phyloP scores from a whole-genome alignment of 1,140 invertebrate species.

The Dendroctonus valens region DNA sequence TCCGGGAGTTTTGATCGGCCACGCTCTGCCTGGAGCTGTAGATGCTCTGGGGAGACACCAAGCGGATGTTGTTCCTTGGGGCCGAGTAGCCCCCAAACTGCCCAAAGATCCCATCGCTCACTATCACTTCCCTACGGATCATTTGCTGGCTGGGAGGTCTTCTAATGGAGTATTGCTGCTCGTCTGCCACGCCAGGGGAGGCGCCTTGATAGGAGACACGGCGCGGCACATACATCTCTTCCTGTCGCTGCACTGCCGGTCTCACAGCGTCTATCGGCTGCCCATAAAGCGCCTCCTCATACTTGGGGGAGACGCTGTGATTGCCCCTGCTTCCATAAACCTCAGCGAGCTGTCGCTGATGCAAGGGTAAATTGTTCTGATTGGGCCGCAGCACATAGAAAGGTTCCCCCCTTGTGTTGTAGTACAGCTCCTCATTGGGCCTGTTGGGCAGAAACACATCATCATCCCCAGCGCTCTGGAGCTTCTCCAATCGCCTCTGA shows the following conservation, averaged over 20 bases:
- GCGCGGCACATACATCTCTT: slow-evolving; percentile 30
- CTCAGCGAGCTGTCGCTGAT: slow-evolving; percentile 15
- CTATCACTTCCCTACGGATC: slow-evolving; percentile 28
- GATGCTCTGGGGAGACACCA: slow-evolving; percentile 4
- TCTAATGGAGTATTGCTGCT: slow-evolving; percentile 8
- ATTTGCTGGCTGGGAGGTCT: slow-evolving; percentile 6
- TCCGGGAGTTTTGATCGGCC: slow-evolving; percentile 21
- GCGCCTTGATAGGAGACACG: slow-evolving; percentile 27
- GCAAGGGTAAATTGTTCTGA: slow-evolving; percentile 16
- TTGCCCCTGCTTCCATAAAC: slow-evolving; percentile 16
- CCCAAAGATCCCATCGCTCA: slow-evolving; percentile 37
- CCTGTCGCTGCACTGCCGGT: slow-evolving; percentile 32
- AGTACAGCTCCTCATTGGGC: slow-evolving; percentile 23
- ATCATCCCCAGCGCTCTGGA: slow-evolving; percentile 31
- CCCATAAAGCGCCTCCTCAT: slow-evolving; percentile 26
- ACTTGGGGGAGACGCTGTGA: not conserved
- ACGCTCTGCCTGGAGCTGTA: slow-evolving; percentile 36
- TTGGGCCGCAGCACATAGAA: slow-evolving; percentile 32
- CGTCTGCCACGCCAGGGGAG: slow-evolving; percentile 5
- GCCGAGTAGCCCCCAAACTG: slow-evolving; percentile 29
- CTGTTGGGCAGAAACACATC: slow-evolving; percentile 38
- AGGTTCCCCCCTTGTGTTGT: slow-evolving; percentile 30
- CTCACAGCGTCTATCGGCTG: slow-evolving; percentile 22
- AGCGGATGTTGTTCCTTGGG: slow-evolving; percentile 4
- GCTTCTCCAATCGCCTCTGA: slow-evolving; percentile 50